Conservation (phyloP, 2,888 invertebrate genomes). For the Tenthredo livida region DNA sequence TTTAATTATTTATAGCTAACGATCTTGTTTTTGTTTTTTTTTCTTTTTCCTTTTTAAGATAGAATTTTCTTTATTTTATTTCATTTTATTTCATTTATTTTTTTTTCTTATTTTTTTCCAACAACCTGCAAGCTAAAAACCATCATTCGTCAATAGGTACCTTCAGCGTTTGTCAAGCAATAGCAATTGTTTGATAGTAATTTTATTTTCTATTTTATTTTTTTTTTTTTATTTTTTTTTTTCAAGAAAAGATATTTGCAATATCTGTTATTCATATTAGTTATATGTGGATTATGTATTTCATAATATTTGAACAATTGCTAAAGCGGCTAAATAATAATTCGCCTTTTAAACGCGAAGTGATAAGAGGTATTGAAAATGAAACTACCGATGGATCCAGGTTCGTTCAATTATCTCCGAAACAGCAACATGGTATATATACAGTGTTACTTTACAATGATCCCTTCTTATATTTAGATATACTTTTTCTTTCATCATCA, state of each 20-base stretch:
- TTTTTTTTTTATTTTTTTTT: too few species aligned
- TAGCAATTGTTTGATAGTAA: constrained; percentile 40
- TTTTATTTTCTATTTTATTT: background rate
- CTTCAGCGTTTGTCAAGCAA: constrained; percentile 32
- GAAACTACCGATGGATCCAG: constrained; percentile 41
- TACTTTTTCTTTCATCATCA: constrained; percentile 12
- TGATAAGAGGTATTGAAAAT: constrained; percentile 28
- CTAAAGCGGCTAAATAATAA: background rate
- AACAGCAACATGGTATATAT: constrained; percentile 46
- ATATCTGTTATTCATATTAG: constrained; percentile 4
- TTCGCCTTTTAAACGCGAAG: background rate
- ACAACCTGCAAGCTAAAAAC: constrained; percentile 39
- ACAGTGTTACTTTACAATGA: constrained; percentile 49
- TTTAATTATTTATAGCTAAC: constrained; percentile 25
- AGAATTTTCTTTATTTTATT: constrained; percentile 2
- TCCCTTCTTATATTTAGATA: constrained; percentile 38
- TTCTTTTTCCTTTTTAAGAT: constrained; percentile 26
- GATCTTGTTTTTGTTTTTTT: constrained; percentile 26
- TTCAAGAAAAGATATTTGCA: constrained; percentile 1
- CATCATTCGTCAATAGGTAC: constrained; percentile 33
- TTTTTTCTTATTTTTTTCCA: background rate
- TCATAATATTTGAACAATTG: constrained; percentile 3
- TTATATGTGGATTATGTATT: constrained; percentile 12
- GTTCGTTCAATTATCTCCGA: constrained; percentile 12
- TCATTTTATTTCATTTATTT: background rate